Percentiles rank a stretch among this genome's conserved stretches.
These are phyloP conservation scores for Melanchra persicariae DNA, from an alignment of 2,888 invertebrate genomes.

Conservation along the genomic window DNA sequence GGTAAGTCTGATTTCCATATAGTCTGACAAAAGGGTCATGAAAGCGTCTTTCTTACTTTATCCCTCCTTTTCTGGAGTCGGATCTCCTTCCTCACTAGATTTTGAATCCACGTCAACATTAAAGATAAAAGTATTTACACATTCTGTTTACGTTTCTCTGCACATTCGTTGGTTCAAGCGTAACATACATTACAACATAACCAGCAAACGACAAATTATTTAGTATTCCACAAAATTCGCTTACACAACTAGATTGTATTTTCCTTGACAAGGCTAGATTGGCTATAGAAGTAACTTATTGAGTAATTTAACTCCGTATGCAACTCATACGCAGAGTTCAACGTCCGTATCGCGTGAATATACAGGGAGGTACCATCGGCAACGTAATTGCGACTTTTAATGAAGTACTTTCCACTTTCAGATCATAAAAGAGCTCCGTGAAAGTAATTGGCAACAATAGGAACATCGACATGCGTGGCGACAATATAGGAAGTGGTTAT, in stretches of 20 bases:
- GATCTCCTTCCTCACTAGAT: background rate
- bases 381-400: slow-evolving; percentile 79
- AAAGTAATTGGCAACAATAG: slow-evolving; percentile 78
- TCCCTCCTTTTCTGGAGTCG: background rate
- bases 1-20: background rate
- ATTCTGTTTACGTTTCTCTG: slow-evolving; percentile 16
- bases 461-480: slow-evolving; percentile 51
- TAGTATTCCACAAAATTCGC: slow-evolving; percentile 43
- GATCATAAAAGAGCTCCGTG: slow-evolving; percentile 80
- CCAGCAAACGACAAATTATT: slow-evolving; percentile 19
- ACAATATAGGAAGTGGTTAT: slow-evolving; percentile 61
- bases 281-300: slow-evolving; percentile 39
- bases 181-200: slow-evolving; percentile 22
- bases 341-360: slow-evolving; percentile 72
- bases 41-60: no score
- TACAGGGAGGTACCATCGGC: slow-evolving; percentile 64
- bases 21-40: no score
- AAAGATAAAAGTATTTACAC: background rate
- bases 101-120: background rate
- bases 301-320: slow-evolving; percentile 47
- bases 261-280: slow-evolving; percentile 23
- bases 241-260: slow-evolving; percentile 40
- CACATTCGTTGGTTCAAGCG: background rate
- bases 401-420: slow-evolving; percentile 86
- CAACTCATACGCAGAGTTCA: slow-evolving; percentile 64